A percentile compares a stretch with the other conserved stretches of the same genome.
Conservation (phyloP, 2,888 invertebrate genomes). For the Gymnoscelis rufifasciata region DNA sequence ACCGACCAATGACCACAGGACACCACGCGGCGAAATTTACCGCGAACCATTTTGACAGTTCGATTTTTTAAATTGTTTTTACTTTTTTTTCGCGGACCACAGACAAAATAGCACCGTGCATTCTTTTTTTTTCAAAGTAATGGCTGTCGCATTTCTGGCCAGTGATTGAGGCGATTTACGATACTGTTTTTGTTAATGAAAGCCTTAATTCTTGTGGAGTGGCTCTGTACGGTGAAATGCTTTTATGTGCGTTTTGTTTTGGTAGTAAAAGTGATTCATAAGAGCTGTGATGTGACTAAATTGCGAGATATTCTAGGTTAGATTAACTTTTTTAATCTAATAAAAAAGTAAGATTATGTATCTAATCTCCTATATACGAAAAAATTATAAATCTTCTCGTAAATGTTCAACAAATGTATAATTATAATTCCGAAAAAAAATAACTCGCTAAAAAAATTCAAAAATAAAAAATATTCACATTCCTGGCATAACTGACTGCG, state of each 20-base stretch:
- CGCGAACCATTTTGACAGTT: constrained; percentile 75
- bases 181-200: constrained; percentile 65
- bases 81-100: constrained; percentile 35
- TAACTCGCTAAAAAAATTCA: too few species aligned
- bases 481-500: constrained; percentile 24
- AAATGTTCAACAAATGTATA: too few species aligned
- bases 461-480: constrained; percentile 39
- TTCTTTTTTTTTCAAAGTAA: constrained; percentile 52
- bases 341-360: too few species aligned
- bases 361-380: too few species aligned
- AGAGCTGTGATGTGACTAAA: constrained; percentile 19
- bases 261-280: constrained; percentile 24
- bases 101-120: constrained; percentile 37
- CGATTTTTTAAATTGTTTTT: constrained; percentile 47
- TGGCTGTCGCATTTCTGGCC: constrained; percentile 60
- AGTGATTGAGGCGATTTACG: constrained; percentile 65
- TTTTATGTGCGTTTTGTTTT: constrained; percentile 15
- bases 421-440: too few species aligned
- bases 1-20: constrained; percentile 52
- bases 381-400: too few species aligned
- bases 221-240: constrained; percentile 7
- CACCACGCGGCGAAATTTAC: constrained; percentile 64
- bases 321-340: too few species aligned
- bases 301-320: too few species aligned
- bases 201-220: constrained; percentile 40